These are phyloP conservation scores for Pheosia gnoma DNA, from an alignment of 2,888 invertebrate species.

Conservation along the genomic window DNA sequence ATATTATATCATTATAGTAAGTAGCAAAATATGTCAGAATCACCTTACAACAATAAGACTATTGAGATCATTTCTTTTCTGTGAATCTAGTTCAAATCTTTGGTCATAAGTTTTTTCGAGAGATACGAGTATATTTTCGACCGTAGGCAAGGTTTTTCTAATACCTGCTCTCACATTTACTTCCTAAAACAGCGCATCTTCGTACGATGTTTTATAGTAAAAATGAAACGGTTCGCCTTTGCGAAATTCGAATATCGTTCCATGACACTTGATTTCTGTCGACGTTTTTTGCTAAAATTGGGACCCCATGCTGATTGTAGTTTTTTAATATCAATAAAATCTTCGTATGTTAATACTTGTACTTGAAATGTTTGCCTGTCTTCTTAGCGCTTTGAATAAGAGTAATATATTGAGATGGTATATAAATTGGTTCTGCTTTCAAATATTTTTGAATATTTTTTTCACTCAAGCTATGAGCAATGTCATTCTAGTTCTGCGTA, in stretches of 20 bases:
- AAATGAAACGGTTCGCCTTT: background rate
- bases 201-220: too few relatives aligned
- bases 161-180: too few relatives aligned
- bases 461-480: background rate
- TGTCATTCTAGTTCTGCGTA: constrained; percentile 9
- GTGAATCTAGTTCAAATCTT: too few relatives aligned
- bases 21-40: too few relatives aligned
- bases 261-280: background rate
- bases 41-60: too few relatives aligned
- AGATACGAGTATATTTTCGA: too few relatives aligned
- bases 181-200: too few relatives aligned
- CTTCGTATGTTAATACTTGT: background rate
- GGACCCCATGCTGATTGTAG: background rate
- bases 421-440: background rate
- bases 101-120: too few relatives aligned
- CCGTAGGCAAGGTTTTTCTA: too few relatives aligned
- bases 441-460: background rate
- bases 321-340: background rate
- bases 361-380: background rate
- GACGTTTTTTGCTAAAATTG: background rate
- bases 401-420: background rate
- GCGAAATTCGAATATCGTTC: background rate
- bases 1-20: too few relatives aligned
- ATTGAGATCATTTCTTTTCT: too few relatives aligned
- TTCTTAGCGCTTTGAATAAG: background rate